Evolutionary conservation across 1,140 invertebrate genomes (phyloP), one percentile per base, ranked within the genome.

Genomic region (Sinonovacula constricta): DNA sequence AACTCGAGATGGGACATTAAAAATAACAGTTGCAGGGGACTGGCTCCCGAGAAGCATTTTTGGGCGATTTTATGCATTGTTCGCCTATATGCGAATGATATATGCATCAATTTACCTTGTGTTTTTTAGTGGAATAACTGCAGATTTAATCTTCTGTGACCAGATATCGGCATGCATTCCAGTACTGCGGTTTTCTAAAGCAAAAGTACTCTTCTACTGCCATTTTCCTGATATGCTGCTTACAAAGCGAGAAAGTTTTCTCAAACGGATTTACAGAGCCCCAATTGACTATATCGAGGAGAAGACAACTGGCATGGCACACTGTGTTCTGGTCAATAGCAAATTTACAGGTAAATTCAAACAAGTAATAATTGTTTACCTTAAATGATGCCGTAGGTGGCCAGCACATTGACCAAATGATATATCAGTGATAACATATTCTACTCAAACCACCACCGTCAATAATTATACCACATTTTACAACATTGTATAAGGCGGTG

Each of bases 181-280:
- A 93, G 93, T 56, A 90, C 92, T 79, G 88, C 92, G 12, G 93
- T 93, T 72, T 92, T 80, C 75, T 12, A 76, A 60, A 45, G 68
- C 82, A 10, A 90, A 94, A 85, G 93, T 99, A 15, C 89, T 99
- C 5, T 99, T 98, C 91, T 99, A 99, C 86, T 99, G 98, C 85
- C 99, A 99, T 92, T 97, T 97, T 92, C 99, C 99, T 0, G 99
- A 99, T 92, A 95, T 97, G 86, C 92, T 99, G 2, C 92, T 99
- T 1, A 89, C 90, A 4, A 82, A 87, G 62, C 81, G 88, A n/a
- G 75, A 85, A 66, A 87, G 75, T 53, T 76, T 88, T 22, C 62
- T 90, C 14, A 98, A 98, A 89, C 93, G 92, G 53, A 24, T 97
- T 0, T 99, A 99, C 91, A 93, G 99, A 49, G 90, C 91, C n/a